Percentiles rank a stretch among this genome's conserved stretches.
Conservation (phyloP, 2,113 vertebrate species). For the Coryphaenoides rupestris region DNA sequence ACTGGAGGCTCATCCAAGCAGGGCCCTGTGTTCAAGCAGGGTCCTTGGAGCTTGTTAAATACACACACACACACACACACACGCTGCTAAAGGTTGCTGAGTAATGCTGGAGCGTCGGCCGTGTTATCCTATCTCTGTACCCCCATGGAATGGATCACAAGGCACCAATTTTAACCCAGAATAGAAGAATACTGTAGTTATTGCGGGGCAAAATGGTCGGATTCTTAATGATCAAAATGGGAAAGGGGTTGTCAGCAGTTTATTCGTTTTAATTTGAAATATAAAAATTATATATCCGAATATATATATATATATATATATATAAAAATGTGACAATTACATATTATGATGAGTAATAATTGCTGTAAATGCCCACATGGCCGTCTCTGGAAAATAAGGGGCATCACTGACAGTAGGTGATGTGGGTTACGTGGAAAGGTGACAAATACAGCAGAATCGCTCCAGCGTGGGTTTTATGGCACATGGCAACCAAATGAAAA, state of each 20-base stretch:
- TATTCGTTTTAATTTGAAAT: neutral
- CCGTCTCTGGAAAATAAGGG: constrained; percentile 21
- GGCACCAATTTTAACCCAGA: too few species aligned
- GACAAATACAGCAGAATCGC: constrained; percentile 15
- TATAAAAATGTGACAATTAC: neutral
- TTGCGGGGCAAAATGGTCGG: too few species aligned
- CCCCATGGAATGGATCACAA: too few species aligned
- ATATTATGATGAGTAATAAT: neutral
- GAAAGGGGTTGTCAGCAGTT: neutral
- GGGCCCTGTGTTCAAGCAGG: constrained; percentile 12
- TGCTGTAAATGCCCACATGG: constrained; percentile 29
- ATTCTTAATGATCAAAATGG: too few species aligned
- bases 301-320: neutral
- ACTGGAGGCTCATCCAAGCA: constrained; percentile 24
- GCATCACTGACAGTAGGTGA: neutral
- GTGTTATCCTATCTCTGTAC: too few species aligned
- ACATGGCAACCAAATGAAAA: too few species aligned
- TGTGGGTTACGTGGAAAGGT: constrained; percentile 39
- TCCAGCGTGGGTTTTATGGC: too few species aligned
- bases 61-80: too few species aligned
- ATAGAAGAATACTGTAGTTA: too few species aligned
- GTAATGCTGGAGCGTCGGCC: neutral
- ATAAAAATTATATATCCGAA: too few species aligned
- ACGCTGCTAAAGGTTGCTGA: neutral
- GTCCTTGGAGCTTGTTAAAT: neutral